Conservation (phyloP, 2,113 vertebrate species). For the Indicator indicator region DNA sequence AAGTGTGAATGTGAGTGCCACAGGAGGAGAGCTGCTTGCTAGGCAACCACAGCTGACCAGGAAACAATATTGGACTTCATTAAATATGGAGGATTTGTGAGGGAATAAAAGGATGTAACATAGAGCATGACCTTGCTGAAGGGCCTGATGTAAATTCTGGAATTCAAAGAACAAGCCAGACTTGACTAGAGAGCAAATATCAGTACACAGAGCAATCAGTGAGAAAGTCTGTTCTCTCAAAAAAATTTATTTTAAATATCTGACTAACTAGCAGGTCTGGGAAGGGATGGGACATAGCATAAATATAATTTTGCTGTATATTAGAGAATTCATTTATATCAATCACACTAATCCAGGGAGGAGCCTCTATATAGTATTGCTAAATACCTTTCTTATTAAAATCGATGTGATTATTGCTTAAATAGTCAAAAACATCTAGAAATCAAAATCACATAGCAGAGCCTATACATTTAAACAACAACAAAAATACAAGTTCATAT, state of each 20-base stretch:
- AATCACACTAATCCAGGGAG: background rate
- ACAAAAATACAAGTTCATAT: background rate
- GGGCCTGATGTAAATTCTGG: background rate
- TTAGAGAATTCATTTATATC: background rate
- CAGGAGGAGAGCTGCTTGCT: background rate
- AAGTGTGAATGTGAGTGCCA: background rate
- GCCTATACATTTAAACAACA: background rate
- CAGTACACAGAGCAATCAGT: background rate
- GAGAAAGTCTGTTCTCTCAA: background rate
- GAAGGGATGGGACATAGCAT: fast-evolving
- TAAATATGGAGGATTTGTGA: background rate
- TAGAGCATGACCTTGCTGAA: fast-evolving
- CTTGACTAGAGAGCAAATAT: background rate
- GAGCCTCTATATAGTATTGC: background rate
- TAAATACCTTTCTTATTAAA: background rate
- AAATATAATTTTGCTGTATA: background rate
- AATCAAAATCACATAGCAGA: background rate
- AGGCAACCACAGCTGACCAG: background rate
- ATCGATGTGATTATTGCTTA: background rate
- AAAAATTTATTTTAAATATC: background rate
- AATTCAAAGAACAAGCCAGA: background rate
- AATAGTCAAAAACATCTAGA: background rate
- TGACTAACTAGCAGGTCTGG: background rate
- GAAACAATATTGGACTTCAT: background rate
- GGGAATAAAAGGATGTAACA: background rate